Evolutionary conservation across 2,113 vertebrate genomes (phyloP), one percentile per base, ranked within the genome.

Genomic region (Syrmaticus mikado): DNA sequence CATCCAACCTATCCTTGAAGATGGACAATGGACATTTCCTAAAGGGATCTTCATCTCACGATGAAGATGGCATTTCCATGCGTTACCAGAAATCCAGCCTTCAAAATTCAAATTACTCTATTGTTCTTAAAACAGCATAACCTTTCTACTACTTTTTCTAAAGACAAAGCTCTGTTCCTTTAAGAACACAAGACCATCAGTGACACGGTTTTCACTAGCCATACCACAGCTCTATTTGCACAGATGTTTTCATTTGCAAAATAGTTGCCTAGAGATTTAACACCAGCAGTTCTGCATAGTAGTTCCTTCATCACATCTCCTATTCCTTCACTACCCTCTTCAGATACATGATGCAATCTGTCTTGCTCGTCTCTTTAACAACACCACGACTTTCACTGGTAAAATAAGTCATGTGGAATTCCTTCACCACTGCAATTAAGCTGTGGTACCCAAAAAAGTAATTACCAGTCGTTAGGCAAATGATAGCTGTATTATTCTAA

Each of bases 11-110:
- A 64, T 64, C 8, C 22, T 6, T 11, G 30, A 92, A 62, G 27
- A 34, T 25, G 17, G 60, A 85, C 19, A 22, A 40, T 7, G 8
- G 58, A 18, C 14, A 38, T 25, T 83, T 85, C 60, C 45, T 38
- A 66, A 79, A 70, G 13, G n/a, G 7, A 85, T 61, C 17, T 60
- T 38, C 43, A 75, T 3, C 36, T 41, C 22, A 43, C 0, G 0
- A 57, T 3, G 7, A 8, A 61, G 34, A 64, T 0, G 27, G 28
- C 19, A 87, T 36, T 32, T 52, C 36, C 15, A 13, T 0, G 1
- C 11, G 16, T 58, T 76, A 89, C 53, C 67, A 85, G 85, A 79
- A 91, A 61, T 3, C 1, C 67, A 52, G 25, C 6, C 9, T 48
- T 34, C 21, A 38, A 38, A 45, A 15, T 75, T 52, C 58, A 17